A percentile compares a stretch with the other conserved stretches of the same genome.
Evolutionary conservation across 2,888 invertebrate genomes (phyloP).

Genomic region (Chrysopilus asiliformis): DNA sequence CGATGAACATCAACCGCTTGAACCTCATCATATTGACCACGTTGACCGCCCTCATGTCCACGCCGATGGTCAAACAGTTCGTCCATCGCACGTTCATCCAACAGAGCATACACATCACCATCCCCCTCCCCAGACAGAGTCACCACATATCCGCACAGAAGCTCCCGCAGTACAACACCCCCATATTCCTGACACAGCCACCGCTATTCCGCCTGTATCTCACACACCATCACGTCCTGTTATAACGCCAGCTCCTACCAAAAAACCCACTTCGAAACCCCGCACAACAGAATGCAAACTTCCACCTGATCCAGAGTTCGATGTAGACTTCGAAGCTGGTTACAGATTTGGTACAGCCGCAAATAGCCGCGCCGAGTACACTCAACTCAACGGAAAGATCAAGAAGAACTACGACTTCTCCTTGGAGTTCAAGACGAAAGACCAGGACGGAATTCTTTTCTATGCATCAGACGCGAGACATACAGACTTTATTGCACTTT

Average conservation of each 20-base stretch:
- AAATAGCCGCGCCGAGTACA: slow-evolving; percentile 61
- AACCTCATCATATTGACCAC: too few species aligned
- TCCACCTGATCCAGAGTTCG: slow-evolving; percentile 29
- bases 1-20: slow-evolving; percentile 16
- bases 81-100: not conserved
- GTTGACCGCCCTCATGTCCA: slow-evolving; percentile 2
- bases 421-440: slow-evolving; percentile 57
- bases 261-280: slow-evolving; percentile 17
- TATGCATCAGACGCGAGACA: slow-evolving; percentile 56
- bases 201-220: slow-evolving; percentile 18
- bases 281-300: slow-evolving; percentile 29
- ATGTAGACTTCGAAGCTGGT: slow-evolving; percentile 29
- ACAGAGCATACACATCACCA: not conserved
- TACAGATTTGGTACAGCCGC: slow-evolving; percentile 40
- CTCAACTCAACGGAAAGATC: slow-evolving; percentile 41
- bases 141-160: not conserved
- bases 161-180: too few species aligned
- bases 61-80: slow-evolving; percentile 1
- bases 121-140: not conserved
- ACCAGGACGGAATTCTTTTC: slow-evolving; percentile 70
- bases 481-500: slow-evolving; percentile 59
- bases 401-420: slow-evolving; percentile 59
- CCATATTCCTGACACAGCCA: slow-evolving; percentile 6
- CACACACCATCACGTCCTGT: slow-evolving; percentile 14
- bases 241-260: slow-evolving; percentile 21